Base-by-base conservation (phyloP, 1,140 invertebrate species). In the Charaxes varanes region DNA sequence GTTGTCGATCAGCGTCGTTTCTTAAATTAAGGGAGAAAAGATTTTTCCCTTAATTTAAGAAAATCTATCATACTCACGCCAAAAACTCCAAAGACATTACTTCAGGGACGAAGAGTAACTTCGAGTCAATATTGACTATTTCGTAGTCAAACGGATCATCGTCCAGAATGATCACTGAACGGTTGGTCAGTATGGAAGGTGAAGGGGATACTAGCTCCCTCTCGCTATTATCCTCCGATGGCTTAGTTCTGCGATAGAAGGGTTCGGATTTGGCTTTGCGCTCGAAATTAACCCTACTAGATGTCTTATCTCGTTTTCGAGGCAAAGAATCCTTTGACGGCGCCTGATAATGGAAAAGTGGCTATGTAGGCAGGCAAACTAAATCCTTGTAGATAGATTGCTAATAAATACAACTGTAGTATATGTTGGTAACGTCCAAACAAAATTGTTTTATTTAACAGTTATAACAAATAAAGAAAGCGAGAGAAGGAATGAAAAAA, bases 71-170 rank as follows among this genome's bases (percentile, higher is more conserved):
- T 16, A 59, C 62, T 62, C 42, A 71, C 65, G 44, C 53, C 46
- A 51, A n/a, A 11, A 44, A 32, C 12, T 68, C 55, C 27, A 11
- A 38, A 2, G 64, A 63, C 6, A 51, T 6, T 6, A 53, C 53
- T 7, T 62, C 57, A 1, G 63, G 64, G 5, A 74, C 33, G 7
- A 40, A 51, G 1, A 79, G 37, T 18, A 77, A 38, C 3, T 35
- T 54, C 1, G 49, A 43, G 40, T 80, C 69, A 26, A 80, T 80
- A 34, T 80, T 80, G 10, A 80, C 62, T 10, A 80, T 80, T 3
- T 80, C 76, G 30, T 80, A 80, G 16, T 80, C 76, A 22, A 80
- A 70, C 1, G 76, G 55, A 28, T 80, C 76, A 10, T 62, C 76
- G 0, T 73, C 76, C 3, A 56, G 42, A 5, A 53, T 49, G 1